A percentile compares a stretch with the other conserved stretches of the same genome.
phyloP scores from a whole-genome alignment of 2,113 vertebrate genomes.

The Macquaria ambigua region DNA sequence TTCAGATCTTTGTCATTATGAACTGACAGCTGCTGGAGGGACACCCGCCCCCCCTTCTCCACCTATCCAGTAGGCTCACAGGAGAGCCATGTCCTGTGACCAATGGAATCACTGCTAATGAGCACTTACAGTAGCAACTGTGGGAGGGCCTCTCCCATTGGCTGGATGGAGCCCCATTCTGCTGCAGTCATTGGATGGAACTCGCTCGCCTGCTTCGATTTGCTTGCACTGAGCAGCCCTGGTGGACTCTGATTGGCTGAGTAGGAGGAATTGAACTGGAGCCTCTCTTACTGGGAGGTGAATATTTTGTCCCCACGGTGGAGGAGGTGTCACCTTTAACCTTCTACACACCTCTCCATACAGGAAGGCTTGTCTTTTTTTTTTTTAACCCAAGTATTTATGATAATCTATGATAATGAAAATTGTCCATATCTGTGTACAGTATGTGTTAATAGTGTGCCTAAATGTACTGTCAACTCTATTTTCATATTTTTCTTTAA shows the following conservation, averaged over 20 bases:
- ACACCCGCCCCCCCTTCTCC: background rate
- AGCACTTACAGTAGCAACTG: constrained; percentile 80
- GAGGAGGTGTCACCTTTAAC: constrained; percentile 64
- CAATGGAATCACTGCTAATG: constrained; percentile 63
- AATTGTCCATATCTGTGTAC: constrained; percentile 96
- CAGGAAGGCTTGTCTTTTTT: constrained; percentile 66
- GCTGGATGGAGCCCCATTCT: constrained; percentile 35
- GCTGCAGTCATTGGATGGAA: constrained; percentile 53
- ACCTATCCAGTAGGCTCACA: constrained; percentile 38
- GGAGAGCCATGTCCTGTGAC: constrained; percentile 50
- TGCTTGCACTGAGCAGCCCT: constrained; percentile 58
- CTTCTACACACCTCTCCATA: constrained; percentile 66
- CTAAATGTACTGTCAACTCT: constrained; percentile 94
- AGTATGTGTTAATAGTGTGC: constrained; percentile 97
- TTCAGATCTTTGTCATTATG: constrained; percentile 28
- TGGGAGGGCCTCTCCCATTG: constrained; percentile 47
- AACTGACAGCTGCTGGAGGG: constrained; percentile 47
- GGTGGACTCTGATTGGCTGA: constrained; percentile 59
- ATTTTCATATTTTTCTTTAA: constrained; percentile 89
- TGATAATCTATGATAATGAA: constrained; percentile 88
- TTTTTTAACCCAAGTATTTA: constrained; percentile 83
- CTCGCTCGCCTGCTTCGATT: constrained; percentile 62
- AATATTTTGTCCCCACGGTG: constrained; percentile 46
- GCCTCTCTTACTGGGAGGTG: constrained; percentile 46
- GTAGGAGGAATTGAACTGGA: constrained; percentile 48